phyloP scores from a whole-genome alignment of 2,797 vertebrate genomes.

The Xenopus petersii region DNA sequence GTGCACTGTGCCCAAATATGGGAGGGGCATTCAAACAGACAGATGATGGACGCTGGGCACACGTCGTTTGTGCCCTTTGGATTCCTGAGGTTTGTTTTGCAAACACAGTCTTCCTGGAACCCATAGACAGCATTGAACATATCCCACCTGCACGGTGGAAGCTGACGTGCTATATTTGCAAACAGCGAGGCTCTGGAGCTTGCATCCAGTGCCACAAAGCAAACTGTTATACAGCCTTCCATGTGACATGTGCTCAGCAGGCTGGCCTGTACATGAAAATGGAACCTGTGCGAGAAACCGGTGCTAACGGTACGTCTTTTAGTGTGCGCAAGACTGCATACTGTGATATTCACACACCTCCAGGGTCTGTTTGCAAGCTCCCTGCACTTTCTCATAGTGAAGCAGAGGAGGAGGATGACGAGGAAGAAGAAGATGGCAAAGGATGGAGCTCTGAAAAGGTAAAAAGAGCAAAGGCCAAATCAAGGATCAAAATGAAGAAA shows the following conservation, averaged over 20 bases:
- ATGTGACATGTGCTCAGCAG: conserved; percentile 97
- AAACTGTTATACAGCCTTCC: conserved; percentile 98
- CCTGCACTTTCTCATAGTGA: conserved; percentile 85
- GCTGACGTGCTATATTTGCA: conserved; percentile 98
- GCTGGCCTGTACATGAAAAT: conserved; percentile 99
- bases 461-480: conserved; percentile 96
- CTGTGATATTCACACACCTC: conserved; percentile 96
- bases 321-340: conserved; percentile 97
- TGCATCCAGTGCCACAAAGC: conserved; percentile 99
- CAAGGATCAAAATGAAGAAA: conserved; percentile 96
- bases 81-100: conserved; percentile 99
- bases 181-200: conserved; percentile 93
- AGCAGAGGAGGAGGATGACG: conserved; percentile 85
- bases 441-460: conserved; percentile 95
- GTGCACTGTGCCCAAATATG: conserved; percentile 96
- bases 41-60: conserved; percentile 95
- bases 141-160: conserved; percentile 97
- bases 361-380: conserved; percentile 81
- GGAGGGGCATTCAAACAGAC: conserved; percentile 98
- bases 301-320: conserved; percentile 95
- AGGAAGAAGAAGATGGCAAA: conserved; percentile 91
- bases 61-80: conserved; percentile 97
- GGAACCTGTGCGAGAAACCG: conserved; percentile 95
- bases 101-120: conserved; percentile 97
- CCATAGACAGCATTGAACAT: conserved; percentile 97